Percentiles rank a stretch among this genome's conserved stretches.
phyloP scores from a whole-genome alignment of 2,113 vertebrate genomes.

The Sinocyclocheilus anophthalmus region DNA sequence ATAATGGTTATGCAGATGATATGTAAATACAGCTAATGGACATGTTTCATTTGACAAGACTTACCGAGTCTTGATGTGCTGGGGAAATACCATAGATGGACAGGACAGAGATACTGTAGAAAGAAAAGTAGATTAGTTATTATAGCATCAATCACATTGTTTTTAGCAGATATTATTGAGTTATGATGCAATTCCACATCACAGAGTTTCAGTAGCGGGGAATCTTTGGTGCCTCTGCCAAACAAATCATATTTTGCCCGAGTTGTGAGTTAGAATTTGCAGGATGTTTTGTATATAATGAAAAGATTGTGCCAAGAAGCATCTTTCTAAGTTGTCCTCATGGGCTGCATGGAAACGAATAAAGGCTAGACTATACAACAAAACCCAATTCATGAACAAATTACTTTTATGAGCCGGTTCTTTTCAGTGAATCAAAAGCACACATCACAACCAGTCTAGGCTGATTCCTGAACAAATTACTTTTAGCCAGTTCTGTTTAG shows the following conservation, averaged over 20 bases:
- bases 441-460: background rate
- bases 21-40: conserved; percentile 55
- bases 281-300: background rate
- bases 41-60: conserved; percentile 27
- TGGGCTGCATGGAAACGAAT: background rate
- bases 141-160: background rate
- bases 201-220: background rate
- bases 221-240: background rate
- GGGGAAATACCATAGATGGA: conserved; percentile 4
- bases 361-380: background rate
- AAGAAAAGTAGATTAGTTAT: conserved; percentile 1
- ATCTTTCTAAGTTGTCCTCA: background rate
- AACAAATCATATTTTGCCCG: background rate
- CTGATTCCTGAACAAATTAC: background rate
- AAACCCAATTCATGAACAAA: background rate
- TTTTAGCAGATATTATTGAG: background rate
- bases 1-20: conserved; percentile 56
- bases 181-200: background rate
- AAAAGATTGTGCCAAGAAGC: background rate
- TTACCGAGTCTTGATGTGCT: background rate
- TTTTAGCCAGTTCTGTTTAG: background rate
- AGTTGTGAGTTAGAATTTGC: background rate
- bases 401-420: background rate
- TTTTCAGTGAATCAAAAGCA: background rate
- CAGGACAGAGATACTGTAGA: background rate